Conservation (phyloP, 1,140 invertebrate genomes). For the Neoseiulus cucumeris region DNA sequence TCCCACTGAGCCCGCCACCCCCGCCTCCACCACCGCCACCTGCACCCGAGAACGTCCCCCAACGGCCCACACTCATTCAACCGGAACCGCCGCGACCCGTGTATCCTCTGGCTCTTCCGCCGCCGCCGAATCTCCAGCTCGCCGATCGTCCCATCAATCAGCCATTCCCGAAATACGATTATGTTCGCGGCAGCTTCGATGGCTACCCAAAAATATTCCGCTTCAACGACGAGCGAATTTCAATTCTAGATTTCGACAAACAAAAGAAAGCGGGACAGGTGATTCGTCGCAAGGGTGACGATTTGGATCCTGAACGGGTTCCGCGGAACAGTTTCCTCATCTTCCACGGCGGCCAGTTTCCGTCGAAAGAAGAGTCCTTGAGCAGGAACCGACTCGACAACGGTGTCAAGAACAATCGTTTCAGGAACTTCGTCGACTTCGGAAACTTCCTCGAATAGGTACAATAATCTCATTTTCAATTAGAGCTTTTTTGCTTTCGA, state of each 20-base stretch:
- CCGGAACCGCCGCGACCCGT: not conserved
- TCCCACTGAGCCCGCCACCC: slow-evolving; percentile 20
- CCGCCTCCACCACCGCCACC: slow-evolving; percentile 21
- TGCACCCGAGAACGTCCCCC: slow-evolving; percentile 12
- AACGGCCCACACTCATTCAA: not conserved
- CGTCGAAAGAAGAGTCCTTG: slow-evolving; percentile 13
- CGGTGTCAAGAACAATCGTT: not conserved
- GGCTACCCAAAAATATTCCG: slow-evolving; percentile 19
- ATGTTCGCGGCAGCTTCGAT: slow-evolving; percentile 11
- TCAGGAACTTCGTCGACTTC: slow-evolving; percentile 5
- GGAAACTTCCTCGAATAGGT: slow-evolving; percentile 5
- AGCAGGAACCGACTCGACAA: not conserved
- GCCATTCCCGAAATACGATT: slow-evolving; percentile 25
- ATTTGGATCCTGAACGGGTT: slow-evolving; percentile 17
- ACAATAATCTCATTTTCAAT: too few relatives aligned
- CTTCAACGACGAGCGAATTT: slow-evolving; percentile 20
- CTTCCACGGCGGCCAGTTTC: slow-evolving; percentile 19
- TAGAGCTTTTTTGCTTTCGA: too few relatives aligned
- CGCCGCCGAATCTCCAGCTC: slow-evolving; percentile 12
- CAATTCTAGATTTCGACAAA: slow-evolving; percentile 19
- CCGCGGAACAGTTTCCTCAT: slow-evolving; percentile 17
- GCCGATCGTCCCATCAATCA: slow-evolving; percentile 23
- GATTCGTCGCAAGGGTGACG: slow-evolving; percentile 10
- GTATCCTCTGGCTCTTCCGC: slow-evolving; percentile 17
- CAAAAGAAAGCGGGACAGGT: slow-evolving; percentile 16